Conservation (phyloP, 2,888 invertebrate genomes). For the Mayetiola destructor region DNA sequence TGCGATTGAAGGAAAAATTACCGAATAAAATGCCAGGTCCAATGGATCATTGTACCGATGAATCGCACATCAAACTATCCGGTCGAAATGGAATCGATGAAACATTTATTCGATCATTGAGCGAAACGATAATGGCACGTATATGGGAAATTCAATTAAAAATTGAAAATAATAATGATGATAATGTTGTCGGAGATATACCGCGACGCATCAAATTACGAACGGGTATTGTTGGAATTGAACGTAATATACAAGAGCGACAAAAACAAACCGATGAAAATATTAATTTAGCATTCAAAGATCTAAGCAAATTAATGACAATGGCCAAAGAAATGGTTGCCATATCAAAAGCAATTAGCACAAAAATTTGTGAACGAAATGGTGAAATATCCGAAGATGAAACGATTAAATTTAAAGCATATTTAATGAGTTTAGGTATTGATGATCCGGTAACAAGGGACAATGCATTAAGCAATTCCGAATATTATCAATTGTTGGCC, state of each 20-base stretch:
- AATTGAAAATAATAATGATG: conserved; percentile 16
- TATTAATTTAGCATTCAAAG: conserved; percentile 88
- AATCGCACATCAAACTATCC: conserved; percentile 63
- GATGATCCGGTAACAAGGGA: conserved; percentile 95
- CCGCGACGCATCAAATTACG: conserved; percentile 46
- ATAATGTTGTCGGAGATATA: conserved; percentile 14
- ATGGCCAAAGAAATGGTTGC: conserved; percentile 97
- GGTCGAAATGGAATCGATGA: conserved; percentile 68
- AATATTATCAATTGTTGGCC: conserved; percentile 73
- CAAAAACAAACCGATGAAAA: conserved; percentile 83
- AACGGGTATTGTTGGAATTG: conserved; percentile 91
- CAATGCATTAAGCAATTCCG: conserved; percentile 68
- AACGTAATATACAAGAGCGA: conserved; percentile 78
- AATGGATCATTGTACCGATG: conserved; percentile 49
- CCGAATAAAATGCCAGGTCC: conserved; percentile 60
- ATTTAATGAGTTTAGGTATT: conserved; percentile 90
- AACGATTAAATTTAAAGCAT: conserved; percentile 89
- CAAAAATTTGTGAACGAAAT: conserved; percentile 83
- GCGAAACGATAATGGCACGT: conserved; percentile 46
- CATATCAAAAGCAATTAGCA: conserved; percentile 80
- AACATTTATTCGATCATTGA: conserved; percentile 46
- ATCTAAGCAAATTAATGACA: conserved; percentile 83
- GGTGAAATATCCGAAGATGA: conserved; percentile 96
- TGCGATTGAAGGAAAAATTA: conserved; percentile 49
- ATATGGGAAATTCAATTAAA: conserved; percentile 44